Percentiles rank a stretch among this genome's conserved stretches.
These are phyloP conservation scores for Sericinus montela DNA, from an alignment of 2,888 invertebrate genomes.

Conservation along the genomic window DNA sequence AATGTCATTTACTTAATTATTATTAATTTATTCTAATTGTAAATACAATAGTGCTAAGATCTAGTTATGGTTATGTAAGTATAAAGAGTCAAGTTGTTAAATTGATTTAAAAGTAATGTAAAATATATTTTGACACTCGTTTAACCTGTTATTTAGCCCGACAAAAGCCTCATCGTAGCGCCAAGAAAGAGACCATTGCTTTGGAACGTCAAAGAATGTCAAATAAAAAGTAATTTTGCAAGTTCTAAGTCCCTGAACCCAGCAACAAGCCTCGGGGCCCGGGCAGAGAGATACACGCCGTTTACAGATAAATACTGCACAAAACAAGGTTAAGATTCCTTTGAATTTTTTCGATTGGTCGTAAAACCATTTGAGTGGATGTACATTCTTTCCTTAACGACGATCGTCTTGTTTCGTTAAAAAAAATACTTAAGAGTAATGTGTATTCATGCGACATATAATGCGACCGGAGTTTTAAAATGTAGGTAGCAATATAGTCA, in stretches of 20 bases:
- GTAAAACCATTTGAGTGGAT: conserved; percentile 17
- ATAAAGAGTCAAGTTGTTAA: too few species aligned
- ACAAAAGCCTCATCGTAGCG: conserved; percentile 12
- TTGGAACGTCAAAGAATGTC: conserved; percentile 23
- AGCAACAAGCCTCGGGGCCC: conserved; percentile 18
- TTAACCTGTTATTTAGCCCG: conserved; percentile 1
- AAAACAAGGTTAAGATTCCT: conserved; percentile 20
- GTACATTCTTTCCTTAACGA: conserved; percentile 25
- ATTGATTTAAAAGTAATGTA: not conserved
- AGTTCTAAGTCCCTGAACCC: conserved; percentile 22
- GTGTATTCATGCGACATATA: conserved; percentile 3
- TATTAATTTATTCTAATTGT: too few species aligned
- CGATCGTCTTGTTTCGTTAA: conserved; percentile 13
- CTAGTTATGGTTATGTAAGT: too few species aligned
- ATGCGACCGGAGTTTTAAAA: conserved; percentile 1
- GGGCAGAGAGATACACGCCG: conserved; percentile 16
- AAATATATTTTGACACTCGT: not conserved
- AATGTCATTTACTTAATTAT: too few species aligned
- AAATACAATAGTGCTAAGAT: too few species aligned
- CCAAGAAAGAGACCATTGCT: conserved; percentile 16
- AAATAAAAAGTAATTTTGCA: conserved; percentile 30
- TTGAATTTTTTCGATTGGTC: conserved; percentile 18
- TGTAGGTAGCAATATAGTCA: conserved; percentile 5
- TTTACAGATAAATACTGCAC: conserved; percentile 14
- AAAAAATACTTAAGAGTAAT: conserved; percentile 11